Conservation (phyloP, 2,797 vertebrate species). For the Peromyscus eremicus region DNA sequence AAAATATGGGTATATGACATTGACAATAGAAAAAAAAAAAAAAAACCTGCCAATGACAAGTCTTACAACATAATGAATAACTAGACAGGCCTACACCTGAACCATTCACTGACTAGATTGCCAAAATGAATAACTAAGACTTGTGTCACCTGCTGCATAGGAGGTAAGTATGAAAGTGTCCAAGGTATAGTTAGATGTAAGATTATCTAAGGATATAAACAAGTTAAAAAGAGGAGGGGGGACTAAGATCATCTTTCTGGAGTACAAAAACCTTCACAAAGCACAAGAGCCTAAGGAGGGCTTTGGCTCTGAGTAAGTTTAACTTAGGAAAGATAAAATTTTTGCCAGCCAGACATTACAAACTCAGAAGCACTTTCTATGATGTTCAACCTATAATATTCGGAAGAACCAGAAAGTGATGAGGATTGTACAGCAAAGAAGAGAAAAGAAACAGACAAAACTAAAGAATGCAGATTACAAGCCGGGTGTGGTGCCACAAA, state of each 20-base stretch:
- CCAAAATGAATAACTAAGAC: slow-evolving; percentile 23
- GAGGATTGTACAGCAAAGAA: not conserved
- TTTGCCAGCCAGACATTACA: slow-evolving; percentile 26
- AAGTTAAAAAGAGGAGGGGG: slow-evolving; percentile 24
- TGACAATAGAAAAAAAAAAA: not conserved
- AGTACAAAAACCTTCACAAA: slow-evolving; percentile 38
- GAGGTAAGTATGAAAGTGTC: not conserved
- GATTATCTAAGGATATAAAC: slow-evolving; percentile 3
- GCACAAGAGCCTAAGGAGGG: not conserved
- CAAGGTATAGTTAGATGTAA: slow-evolving; percentile 30
- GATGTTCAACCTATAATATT: not conserved
- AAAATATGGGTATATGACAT: not conserved
- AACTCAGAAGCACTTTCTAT: not conserved
- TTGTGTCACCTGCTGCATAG: not conserved
- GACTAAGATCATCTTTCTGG: not conserved
- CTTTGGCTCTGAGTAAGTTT: not conserved
- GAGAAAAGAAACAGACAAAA: not conserved
- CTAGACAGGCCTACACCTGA: not conserved
- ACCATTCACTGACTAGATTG: not conserved
- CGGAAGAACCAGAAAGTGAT: not conserved
- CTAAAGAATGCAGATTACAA: not conserved
- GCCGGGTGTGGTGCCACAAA: not conserved
- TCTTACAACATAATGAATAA: not conserved
- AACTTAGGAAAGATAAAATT: slow-evolving; percentile 33
- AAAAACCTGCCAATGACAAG: not conserved